Evolutionary conservation across 2,888 invertebrate genomes (phyloP), one percentile per base, ranked within the genome.

Genomic region (Acleris laterana): DNA sequence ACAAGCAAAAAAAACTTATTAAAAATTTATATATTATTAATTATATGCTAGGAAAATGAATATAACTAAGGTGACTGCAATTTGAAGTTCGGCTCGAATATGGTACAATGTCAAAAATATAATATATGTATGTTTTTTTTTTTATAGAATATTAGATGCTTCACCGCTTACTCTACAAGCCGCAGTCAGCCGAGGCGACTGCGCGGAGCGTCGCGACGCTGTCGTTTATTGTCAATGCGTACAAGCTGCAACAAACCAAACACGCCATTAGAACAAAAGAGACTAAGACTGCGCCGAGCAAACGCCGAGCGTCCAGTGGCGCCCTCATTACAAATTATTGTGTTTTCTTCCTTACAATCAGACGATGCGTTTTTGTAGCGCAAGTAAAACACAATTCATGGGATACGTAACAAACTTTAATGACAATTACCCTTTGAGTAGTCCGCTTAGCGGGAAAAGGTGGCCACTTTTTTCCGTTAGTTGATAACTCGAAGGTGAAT

Each of bases 221-320:
- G n/a, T n/a, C 77, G 77, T 79, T 89, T 90, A 90, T 90, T 89
- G 89, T 91, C 90, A 84, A 85, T 83, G 88, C 86, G 80, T 82
- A 79, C 83, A 88, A 88, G 88, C 90, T 89, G 89, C 1, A 85
- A 87, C 80, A 81, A 84, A 20, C 68, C 32, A 32, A 63, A 73
- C 73, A 69, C 70, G 22, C 5, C n/a, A 7, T 32, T 13, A 11
- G 5, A 38, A 13, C 38, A 13, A 38, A 38, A 4, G 4, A 38
- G 13, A 38, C n/a, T n/a, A n/a, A n/a, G n/a, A n/a, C n/a, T n/a
- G n/a, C n/a, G n/a, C n/a, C n/a, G n/a, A n/a, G n/a, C n/a, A n/a
- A n/a, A n/a, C n/a, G n/a, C n/a, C n/a, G n/a, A n/a, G n/a, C n/a
- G n/a, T n/a, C n/a, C n/a, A n/a, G n/a, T n/a, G n/a, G n/a, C n/a